phyloP scores from a whole-genome alignment of 2,888 invertebrate genomes.

The Idaea straminata region DNA sequence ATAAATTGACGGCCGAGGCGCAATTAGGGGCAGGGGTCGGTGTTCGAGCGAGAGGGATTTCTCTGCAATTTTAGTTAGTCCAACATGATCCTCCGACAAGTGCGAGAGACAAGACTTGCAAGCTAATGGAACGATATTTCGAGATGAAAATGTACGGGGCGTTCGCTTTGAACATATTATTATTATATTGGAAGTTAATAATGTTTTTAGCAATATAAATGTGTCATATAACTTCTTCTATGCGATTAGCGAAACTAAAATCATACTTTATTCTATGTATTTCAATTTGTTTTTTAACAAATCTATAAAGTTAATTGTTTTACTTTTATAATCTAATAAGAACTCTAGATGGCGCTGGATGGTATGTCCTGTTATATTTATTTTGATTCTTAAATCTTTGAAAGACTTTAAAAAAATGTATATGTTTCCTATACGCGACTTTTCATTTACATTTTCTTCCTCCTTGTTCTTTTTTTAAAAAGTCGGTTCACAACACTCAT shows the following conservation, averaged over 20 bases:
- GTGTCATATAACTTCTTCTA: neutral
- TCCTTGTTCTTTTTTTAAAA: no score
- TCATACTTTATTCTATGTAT: neutral
- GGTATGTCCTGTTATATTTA: no score
- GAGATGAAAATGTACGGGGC: neutral
- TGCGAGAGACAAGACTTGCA: constrained; percentile 64
- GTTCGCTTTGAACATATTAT: neutral
- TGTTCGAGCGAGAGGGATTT: constrained; percentile 52
- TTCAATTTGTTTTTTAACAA: no score
- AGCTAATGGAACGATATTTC: constrained; percentile 47
- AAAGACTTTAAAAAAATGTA: no score
- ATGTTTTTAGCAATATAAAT: neutral
- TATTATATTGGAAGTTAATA: neutral
- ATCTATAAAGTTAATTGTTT: no score
- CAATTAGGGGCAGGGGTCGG: constrained; percentile 63
- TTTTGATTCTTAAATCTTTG: no score
- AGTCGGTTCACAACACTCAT: neutral
- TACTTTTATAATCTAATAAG: no score
- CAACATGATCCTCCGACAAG: constrained; percentile 69
- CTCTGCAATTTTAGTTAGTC: constrained; percentile 75
- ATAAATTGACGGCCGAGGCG: constrained; percentile 69
- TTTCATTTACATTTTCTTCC: no score
- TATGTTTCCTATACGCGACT: neutral
- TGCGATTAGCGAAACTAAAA: neutral
- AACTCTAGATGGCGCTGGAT: no score